phyloP scores from a whole-genome alignment of 2,113 vertebrate species.

The Circaetus gallicus region DNA sequence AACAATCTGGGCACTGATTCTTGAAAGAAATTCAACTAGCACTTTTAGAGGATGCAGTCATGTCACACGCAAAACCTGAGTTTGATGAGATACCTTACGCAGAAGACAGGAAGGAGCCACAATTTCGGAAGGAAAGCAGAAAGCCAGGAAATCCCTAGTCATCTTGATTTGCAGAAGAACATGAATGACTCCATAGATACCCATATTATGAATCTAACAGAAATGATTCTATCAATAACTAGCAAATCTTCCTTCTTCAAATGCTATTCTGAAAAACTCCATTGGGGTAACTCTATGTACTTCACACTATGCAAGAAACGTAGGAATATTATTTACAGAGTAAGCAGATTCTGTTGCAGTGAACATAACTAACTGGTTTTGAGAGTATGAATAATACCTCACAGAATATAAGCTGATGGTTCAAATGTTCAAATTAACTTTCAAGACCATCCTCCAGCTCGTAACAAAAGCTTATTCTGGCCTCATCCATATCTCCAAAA shows the following conservation, averaged over 20 bases:
- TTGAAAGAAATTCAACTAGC: background rate
- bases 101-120: background rate
- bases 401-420: background rate
- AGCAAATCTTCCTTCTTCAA: background rate
- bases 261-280: background rate
- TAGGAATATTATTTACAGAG: background rate
- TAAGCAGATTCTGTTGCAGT: background rate
- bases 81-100: background rate
- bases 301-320: background rate
- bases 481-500: background rate
- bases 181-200: background rate
- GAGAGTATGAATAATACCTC: background rate
- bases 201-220: background rate
- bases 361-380: background rate
- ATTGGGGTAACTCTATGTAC: background rate
- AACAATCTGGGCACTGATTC: background rate
- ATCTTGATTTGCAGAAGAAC: background rate
- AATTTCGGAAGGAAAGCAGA: background rate
- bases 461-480: background rate
- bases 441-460: background rate
- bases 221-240: background rate
- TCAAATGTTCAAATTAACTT: background rate
- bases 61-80: fast-evolving
- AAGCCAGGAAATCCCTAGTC: background rate
- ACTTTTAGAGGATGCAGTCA: background rate